These are phyloP conservation scores for Tarsius wallacei DNA, from an alignment of 2,797 vertebrate genomes.

Conservation along the genomic window DNA sequence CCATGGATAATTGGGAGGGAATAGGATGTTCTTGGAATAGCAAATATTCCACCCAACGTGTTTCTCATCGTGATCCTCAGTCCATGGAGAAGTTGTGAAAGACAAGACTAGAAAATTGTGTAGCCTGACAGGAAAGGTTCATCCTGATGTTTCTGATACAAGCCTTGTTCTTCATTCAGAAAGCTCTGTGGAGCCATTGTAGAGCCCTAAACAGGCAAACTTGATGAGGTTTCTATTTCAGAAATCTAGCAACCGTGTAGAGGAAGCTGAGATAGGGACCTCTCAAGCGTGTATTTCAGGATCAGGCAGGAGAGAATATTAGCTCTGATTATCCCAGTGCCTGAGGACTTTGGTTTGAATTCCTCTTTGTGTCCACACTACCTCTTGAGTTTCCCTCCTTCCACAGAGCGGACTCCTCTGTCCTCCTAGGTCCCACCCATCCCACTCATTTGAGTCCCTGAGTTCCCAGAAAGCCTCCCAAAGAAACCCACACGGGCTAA, in stretches of 20 bases:
- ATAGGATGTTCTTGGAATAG: not conserved
- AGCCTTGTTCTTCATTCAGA: not conserved
- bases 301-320: not conserved
- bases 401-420: not conserved
- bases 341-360: not conserved
- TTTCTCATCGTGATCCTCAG: not conserved
- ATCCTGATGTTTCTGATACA: not conserved
- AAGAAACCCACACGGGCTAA: not conserved
- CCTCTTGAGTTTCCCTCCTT: not conserved
- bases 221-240: slow-evolving; percentile 47
- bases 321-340: not conserved
- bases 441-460: not conserved
- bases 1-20: not conserved
- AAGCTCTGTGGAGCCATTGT: not conserved
- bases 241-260: not conserved
- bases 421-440: too few species aligned
- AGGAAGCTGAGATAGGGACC: not conserved
- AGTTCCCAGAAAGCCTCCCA: not conserved
- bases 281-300: not conserved
- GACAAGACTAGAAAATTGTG: not conserved
- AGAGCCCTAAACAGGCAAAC: not conserved
- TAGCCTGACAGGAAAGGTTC: not conserved
- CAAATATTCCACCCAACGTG: not conserved
- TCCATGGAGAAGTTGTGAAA: not conserved
- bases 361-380: not conserved